A percentile compares a stretch with the other conserved stretches of the same genome.
Conservation (phyloP, 2,888 invertebrate genomes). For the Ectemnius continuus region DNA sequence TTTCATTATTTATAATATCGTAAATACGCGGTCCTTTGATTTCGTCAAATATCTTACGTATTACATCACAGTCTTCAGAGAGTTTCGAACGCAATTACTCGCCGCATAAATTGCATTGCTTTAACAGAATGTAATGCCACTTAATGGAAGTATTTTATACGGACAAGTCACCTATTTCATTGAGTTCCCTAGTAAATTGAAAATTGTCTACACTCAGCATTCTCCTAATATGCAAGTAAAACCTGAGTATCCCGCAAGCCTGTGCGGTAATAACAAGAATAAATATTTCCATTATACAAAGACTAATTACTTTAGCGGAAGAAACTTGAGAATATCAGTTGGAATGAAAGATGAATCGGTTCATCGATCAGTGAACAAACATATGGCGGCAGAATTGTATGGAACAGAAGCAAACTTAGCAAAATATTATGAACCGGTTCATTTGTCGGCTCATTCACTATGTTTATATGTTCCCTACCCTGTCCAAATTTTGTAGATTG, state of each 20-base stretch:
- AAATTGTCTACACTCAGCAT: not conserved
- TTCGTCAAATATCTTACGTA: slow-evolving; percentile 24
- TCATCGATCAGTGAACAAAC: not conserved
- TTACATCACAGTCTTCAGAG: slow-evolving; percentile 49
- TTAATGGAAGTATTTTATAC: slow-evolving; percentile 38
- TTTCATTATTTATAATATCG: not conserved
- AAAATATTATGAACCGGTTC: not conserved
- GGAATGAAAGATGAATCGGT: not conserved
- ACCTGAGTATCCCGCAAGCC: not conserved
- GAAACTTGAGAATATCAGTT: not conserved
- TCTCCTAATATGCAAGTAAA: not conserved
- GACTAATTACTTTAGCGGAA: not conserved
- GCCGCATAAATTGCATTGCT: not conserved
- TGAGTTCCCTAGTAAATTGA: not conserved
- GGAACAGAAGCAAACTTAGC: not conserved
- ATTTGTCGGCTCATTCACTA: no score
- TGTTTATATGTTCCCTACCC: no score
- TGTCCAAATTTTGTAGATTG: no score
- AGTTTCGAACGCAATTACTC: slow-evolving; percentile 17
- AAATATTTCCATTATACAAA: not conserved
- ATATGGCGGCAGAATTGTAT: not conserved
- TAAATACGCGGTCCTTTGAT: not conserved
- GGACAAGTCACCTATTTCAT: not conserved
- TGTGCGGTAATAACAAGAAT: not conserved
- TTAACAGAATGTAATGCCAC: slow-evolving; percentile 4